Evolutionary conservation across 64 coral and sea anemone genomes (phyloP), one percentile per base, ranked within the genome.

Genomic region (Anthopleura sola): DNA sequence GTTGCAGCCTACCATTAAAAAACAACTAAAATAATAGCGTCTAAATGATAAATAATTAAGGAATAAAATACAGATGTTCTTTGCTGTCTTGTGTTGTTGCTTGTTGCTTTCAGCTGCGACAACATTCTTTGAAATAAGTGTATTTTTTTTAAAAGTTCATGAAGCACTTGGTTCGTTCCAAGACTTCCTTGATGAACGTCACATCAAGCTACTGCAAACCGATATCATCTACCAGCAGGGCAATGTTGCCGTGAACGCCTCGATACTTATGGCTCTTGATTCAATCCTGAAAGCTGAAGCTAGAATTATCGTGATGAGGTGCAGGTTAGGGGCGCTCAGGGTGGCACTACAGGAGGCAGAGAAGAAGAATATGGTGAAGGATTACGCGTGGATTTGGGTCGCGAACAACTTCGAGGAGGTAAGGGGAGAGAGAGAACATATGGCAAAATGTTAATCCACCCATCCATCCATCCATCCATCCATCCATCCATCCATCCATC

Each of bases 231-330:
- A 14, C 3, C 18, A 36, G 1, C 26, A 83, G 19, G 32, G 28
- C 21, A 83, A 44, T 44, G n/a, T n/a, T n/a, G 9, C 40, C 4
- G 9, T 69, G 26, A 49, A 44, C 10, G 6, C 33, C 19, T 6
- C 10, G 21, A 50, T 89, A 34, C 23, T 36, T 23, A 28, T 20
- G 0, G 44, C 21, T 32, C 58, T 89, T 37, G 54, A 44, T 21
- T 49, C 38, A 40, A 49, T 89, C 23, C 34, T 71, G 2, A 47
- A 83, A 48, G 54, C 37, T 47, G 80, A 38, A 28, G 58, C 80
- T 6, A 46, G 57, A 57, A 68, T 89, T 19, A 55, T 89, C 47
- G 87, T 89, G 37, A 17, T 89, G 58, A 89, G 68, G 55, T 83
- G 80, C 62, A 33, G 49, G 20, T 40, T 80, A 33, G 15, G 24